Evolutionary conservation across 1,140 invertebrate genomes (phyloP), one percentile per base, ranked within the genome.

Genomic region (Macrocentrus cingulum): DNA sequence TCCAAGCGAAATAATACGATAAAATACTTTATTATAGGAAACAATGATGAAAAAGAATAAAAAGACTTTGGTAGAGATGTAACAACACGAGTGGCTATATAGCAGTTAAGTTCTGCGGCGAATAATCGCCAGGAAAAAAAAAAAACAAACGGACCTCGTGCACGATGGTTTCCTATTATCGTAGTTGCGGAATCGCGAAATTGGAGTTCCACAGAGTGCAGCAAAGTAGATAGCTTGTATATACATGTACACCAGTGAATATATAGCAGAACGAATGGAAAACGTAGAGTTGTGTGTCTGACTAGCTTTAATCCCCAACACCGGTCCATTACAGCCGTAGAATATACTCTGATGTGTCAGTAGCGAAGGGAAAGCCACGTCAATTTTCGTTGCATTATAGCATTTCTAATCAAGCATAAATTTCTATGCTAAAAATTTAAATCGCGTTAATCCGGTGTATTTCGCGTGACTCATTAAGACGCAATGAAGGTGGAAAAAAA

Each of bases 231-330:
- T 16, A 32, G 8, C 29, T 20, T 16, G 5, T 16, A 39, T 3
- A 39, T 3, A 15, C 15, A 39, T 39, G 13, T 39, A 39, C 11
- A 39, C 15, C 3, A 13, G 25, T 5, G 25, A 49, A 32, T 51
- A 37, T 51, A 15, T 36, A 51, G 19, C 20, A n/a, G 20, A 36
- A 6, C 49, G 49, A 51, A 51, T 51, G 49, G 18, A 36, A n/a
- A 51, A 51, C 18, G 34, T 11, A 20, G 1, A 20, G 18, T 36
- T 51, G 13, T 15, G 13, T 15, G 36, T 36, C 15, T 37, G 34
- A 34, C 18, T 20, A n/a, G 49, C 49, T 51, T 51, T 36, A 51
- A 51, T 51, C 11, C 25, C n/a, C n/a, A n/a, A 37, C 32, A 36
- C 22, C 22, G 16, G 36, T 39, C 36, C 13, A 39, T 39, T 39